These are phyloP conservation scores for Barypeithes pellucidus DNA, from an alignment of 2,888 invertebrate species.

Conservation along the genomic window DNA sequence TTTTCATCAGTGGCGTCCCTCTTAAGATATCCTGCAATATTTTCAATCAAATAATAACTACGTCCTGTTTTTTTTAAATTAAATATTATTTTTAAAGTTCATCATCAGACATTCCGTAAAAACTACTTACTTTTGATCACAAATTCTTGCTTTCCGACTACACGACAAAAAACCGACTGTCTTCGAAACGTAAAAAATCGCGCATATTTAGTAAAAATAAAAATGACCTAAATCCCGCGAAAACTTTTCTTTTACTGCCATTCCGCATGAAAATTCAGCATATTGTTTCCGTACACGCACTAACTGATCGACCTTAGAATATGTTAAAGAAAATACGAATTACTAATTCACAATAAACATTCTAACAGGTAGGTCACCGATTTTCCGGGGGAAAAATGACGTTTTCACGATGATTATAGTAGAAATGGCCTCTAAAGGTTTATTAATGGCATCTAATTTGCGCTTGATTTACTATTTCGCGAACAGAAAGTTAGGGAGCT, in stretches of 20 bases:
- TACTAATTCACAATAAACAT: background rate
- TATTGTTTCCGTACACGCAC: constrained; percentile 19
- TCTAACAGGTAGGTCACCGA: background rate
- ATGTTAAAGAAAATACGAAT: background rate
- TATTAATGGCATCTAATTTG: constrained; percentile 14
- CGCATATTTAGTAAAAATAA: constrained; percentile 24
- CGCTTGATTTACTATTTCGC: constrained; percentile 15
- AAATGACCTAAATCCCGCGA: constrained; percentile 27
- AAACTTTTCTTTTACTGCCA: constrained; percentile 29
- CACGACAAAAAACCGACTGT: constrained; percentile 24
- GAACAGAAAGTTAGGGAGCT: constrained; percentile 6
- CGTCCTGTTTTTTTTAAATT: too few relatives aligned
- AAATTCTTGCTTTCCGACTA: constrained; percentile 3
- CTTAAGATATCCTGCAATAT: too few relatives aligned
- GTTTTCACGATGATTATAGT: constrained; percentile 6
- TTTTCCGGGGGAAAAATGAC: background rate
- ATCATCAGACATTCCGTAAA: background rate
- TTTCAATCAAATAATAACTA: too few relatives aligned
- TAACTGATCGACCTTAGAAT: constrained; percentile 9
- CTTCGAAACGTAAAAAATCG: constrained; percentile 21
- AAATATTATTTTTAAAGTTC: too few relatives aligned
- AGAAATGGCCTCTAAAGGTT: constrained; percentile 11
- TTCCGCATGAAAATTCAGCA: constrained; percentile 29
- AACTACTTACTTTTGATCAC: constrained; percentile 10
- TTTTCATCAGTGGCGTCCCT: too few relatives aligned